Base-by-base conservation (phyloP, 2,888 invertebrate species). In the Liodrosophila aerea region DNA sequence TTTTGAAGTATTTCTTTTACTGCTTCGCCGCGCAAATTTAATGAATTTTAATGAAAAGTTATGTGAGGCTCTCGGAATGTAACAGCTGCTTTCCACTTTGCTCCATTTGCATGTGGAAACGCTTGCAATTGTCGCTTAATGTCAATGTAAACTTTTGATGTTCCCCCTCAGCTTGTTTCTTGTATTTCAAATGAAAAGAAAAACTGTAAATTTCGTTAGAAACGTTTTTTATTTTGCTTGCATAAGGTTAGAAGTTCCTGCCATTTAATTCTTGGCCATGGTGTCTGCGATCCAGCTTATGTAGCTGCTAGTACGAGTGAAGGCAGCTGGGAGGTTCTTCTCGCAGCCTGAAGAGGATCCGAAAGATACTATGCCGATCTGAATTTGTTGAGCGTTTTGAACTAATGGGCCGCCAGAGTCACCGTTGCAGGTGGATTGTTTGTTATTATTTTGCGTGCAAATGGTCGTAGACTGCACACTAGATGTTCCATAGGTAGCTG, bases 351-450 rank as follows among this genome's bases (percentile, higher is more conserved):
- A 71, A 29, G 57, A 4, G 4, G 80, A 60, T 46, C 87, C 89
- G 60, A 83, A 89, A 1, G 89, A 88, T 22, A 87, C 87, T 7
- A 85, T 16, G 67, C 89, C 89, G 43, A 89, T 18, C 59, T 77
- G 75, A 0, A 60, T n/a, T 2, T 50, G 22, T 9, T 29, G 29
- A 7, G 40, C 37, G 1, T 30, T 7, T 5, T 70, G 44, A 2
- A 84, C 75, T 64, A 89, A 67, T 58, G 89, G 89, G 40, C 89
- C 88, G 16, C 89, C 89, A 12, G 89, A 89, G 64, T 89, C 89
- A 36, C 89, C 89, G 31, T 81, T 73, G 74, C 89, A 89, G 41
- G 86, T 85, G 44, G 88, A 89, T 2, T 43, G 12, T 2, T 71
- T 68, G 12, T 45, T 46, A 37, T 57, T 2, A 1, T 86, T 85